Conservation (phyloP, 2,888 invertebrate genomes). For the Agonopterix arenella region DNA sequence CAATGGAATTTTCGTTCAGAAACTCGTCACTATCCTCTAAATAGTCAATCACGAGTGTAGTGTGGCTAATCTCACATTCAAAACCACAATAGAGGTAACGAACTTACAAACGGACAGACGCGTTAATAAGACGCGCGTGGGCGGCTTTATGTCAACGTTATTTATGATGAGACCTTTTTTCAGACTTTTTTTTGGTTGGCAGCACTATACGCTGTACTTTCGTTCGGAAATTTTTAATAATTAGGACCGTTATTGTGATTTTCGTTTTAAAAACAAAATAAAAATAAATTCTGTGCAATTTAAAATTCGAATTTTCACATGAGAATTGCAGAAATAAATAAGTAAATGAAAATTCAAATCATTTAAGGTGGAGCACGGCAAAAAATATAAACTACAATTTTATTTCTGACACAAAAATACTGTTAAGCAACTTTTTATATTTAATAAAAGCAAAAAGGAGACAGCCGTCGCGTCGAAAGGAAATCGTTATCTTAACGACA, state of each 20-base stretch:
- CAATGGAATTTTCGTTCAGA: slow-evolving; percentile 26
- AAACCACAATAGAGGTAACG: slow-evolving; percentile 71
- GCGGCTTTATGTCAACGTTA: slow-evolving; percentile 72
- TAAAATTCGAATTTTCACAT: too few relatives aligned
- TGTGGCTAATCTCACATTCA: slow-evolving; percentile 73
- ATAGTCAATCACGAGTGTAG: slow-evolving; percentile 73
- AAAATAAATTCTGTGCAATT: too few relatives aligned
- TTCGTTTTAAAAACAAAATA: too few relatives aligned
- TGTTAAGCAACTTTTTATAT: slow-evolving; percentile 40
- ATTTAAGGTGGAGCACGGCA: too few relatives aligned
- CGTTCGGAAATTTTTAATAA: slow-evolving; percentile 2
- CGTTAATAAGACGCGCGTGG: slow-evolving; percentile 73
- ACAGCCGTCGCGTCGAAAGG: slow-evolving; percentile 55
- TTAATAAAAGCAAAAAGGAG: slow-evolving; percentile 56
- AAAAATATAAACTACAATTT: slow-evolving; percentile 17
- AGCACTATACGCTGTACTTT: slow-evolving; percentile 23
- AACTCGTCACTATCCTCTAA: slow-evolving; percentile 62
- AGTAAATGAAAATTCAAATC: too few relatives aligned
- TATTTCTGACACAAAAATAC: slow-evolving; percentile 50
- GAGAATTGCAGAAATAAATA: too few relatives aligned
- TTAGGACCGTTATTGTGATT: too few relatives aligned
- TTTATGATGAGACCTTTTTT: slow-evolving; percentile 65
- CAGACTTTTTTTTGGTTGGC: slow-evolving; percentile 39
- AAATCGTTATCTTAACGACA: slow-evolving; percentile 71
- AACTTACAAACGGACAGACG: slow-evolving; percentile 70